Percentiles rank a stretch among this genome's conserved stretches.
Evolutionary conservation across 1,140 invertebrate species (phyloP).

Genomic region (Atopsyche davidsoni): DNA sequence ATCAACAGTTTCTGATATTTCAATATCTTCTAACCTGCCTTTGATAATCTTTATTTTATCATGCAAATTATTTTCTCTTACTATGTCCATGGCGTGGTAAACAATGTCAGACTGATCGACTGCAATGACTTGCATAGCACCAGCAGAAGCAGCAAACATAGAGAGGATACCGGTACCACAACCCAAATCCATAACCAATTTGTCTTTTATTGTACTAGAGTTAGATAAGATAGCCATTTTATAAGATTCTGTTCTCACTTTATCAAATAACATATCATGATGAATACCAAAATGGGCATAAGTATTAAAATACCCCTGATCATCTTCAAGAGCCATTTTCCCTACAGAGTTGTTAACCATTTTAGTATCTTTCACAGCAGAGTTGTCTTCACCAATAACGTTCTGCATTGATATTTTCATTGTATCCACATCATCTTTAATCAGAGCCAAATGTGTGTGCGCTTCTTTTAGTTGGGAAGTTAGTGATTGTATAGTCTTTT

Average conservation of each 20-base stretch:
- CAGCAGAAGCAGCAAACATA: conserved; percentile 91
- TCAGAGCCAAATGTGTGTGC: conserved; percentile 51
- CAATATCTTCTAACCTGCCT: conserved; percentile 86
- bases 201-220: conserved; percentile 58
- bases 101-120: conserved; percentile 87
- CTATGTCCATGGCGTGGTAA: conserved; percentile 74
- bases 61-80: conserved; percentile 62
- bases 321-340: conserved; percentile 50
- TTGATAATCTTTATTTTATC: conserved; percentile 58
- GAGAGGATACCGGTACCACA: conserved; percentile 93
- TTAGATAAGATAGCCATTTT: conserved; percentile 89
- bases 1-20: conserved; percentile 83
- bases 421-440: conserved; percentile 55
- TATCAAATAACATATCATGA: conserved; percentile 91
- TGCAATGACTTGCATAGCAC: conserved; percentile 84
- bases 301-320: conserved; percentile 85
- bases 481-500: conserved; percentile 53
- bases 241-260: conserved; percentile 88
- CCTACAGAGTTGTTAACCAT: conserved; percentile 42
- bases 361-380: conserved; percentile 34
- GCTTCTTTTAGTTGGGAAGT: conserved; percentile 50
- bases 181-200: conserved; percentile 87
- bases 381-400: conserved; percentile 41
- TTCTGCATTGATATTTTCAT: conserved; percentile 60
- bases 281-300: conserved; percentile 98